These are phyloP conservation scores for Stichodactyla mertensii DNA, from an alignment of 64 coral and sea anemone genomes.

Conservation along the genomic window DNA sequence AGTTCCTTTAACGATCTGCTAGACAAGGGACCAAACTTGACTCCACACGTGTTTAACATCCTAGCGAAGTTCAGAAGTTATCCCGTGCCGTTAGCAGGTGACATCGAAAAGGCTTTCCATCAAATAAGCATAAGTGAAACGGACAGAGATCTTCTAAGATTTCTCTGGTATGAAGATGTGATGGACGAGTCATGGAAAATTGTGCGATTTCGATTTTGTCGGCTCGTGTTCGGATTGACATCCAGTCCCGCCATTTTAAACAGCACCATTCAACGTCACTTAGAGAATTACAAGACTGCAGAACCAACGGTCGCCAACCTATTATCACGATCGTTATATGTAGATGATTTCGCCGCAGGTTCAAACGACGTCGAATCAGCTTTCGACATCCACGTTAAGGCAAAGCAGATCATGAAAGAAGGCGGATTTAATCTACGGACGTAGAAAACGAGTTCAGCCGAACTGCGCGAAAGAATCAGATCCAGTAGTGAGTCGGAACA, in stretches of 20 bases:
- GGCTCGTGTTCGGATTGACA: conserved; percentile 41
- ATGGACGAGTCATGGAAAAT: neutral
- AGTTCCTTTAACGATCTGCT: neutral
- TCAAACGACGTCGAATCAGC: conserved; percentile 11
- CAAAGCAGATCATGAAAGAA: conserved; percentile 32
- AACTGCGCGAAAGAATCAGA: neutral
- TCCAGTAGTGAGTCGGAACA: conserved; percentile 9
- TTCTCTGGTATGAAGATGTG: conserved; percentile 40
- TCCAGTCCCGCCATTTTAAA: conserved; percentile 22
- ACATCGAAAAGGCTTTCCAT: conserved; percentile 34
- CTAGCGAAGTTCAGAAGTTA: neutral
- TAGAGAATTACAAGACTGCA: conserved; percentile 18
- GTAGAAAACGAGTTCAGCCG: conserved; percentile 37
- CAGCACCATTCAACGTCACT: conserved; percentile 38
- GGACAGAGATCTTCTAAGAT: conserved; percentile 35
- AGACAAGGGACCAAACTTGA: neutral
- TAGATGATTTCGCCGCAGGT: conserved; percentile 55
- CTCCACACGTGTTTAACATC: neutral
- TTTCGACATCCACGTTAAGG: conserved; percentile 25
- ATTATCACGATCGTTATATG: conserved; percentile 41
- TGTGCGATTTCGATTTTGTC: conserved; percentile 11
- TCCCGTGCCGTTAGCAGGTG: neutral
- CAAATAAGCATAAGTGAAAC: conserved; percentile 12
- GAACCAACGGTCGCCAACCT: conserved; percentile 24
- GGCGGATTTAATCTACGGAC: conserved; percentile 63